Evolutionary conservation across 2,797 vertebrate species (phyloP).

Genomic region (Cottoperca gobio): DNA sequence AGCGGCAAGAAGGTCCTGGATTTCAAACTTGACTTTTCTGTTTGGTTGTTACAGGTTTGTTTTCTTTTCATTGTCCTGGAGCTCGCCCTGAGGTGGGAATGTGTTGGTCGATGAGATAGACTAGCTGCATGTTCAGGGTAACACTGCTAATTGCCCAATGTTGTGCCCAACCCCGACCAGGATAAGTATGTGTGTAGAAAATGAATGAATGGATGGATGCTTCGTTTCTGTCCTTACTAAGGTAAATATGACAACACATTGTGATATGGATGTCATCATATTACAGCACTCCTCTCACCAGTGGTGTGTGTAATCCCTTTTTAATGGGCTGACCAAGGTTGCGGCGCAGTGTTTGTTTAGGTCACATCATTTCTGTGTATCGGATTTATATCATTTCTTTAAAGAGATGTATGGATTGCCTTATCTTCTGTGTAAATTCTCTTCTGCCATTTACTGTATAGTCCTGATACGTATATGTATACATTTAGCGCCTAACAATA

Average conservation of each 20-base stretch:
- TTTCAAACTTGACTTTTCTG: too few species aligned
- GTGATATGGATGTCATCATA: not conserved
- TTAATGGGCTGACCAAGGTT: not conserved
- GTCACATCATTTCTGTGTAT: not conserved
- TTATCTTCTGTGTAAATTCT: not conserved
- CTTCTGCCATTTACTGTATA: not conserved
- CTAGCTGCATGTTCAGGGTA: not conserved
- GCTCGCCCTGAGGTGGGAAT: not conserved
- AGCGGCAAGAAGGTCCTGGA: too few species aligned
- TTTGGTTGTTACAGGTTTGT: not conserved
- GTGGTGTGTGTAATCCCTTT: not conserved
- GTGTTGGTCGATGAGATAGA: not conserved
- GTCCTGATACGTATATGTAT: not conserved
- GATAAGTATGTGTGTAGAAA: not conserved
- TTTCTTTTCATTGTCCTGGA: not conserved
- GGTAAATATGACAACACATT: not conserved
- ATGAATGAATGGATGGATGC: not conserved
- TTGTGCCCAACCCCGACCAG: not conserved
- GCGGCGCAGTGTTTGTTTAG: not conserved
- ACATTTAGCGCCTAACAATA: too few species aligned
- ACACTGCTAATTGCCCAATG: not conserved
- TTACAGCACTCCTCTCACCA: not conserved
- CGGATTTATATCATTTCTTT: not conserved
- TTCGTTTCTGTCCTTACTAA: not conserved
- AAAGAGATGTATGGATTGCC: not conserved